Evolutionary conservation across 2,113 vertebrate species (phyloP).

Genomic region (Gadus macrocephalus): DNA sequence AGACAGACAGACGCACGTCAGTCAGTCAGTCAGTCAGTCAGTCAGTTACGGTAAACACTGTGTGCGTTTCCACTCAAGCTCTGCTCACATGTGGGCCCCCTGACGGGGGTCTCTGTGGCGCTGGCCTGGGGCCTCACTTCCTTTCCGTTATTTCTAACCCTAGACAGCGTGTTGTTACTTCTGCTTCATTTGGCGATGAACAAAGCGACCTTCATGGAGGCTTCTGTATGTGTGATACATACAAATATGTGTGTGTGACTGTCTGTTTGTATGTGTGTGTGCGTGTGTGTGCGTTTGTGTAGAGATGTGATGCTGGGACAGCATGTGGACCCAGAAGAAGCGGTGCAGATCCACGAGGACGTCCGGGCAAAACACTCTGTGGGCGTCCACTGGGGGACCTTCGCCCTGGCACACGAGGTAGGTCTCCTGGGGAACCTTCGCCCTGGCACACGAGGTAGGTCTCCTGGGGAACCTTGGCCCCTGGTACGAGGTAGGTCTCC

Average conservation of each 20-base stretch:
- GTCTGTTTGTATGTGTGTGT: too few species aligned
- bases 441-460: too few species aligned
- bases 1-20: too few species aligned
- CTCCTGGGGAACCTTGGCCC: too few species aligned
- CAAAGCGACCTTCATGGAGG: too few species aligned
- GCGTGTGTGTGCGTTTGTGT: background rate
- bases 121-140: constrained; percentile 28
- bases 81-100: too few species aligned
- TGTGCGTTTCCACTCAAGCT: background rate
- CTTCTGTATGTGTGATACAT: background rate
- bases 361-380: constrained; percentile 86
- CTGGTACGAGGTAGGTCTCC: too few species aligned
- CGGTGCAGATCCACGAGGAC: constrained; percentile 89
- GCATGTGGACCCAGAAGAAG: constrained; percentile 91
- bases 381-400: constrained; percentile 96
- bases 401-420: constrained; percentile 77
- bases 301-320: constrained; percentile 93
- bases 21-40: too few species aligned
- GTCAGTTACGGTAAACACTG: too few species aligned
- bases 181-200: background rate
- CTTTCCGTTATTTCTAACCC: constrained; percentile 35
- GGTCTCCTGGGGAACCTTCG: too few species aligned
- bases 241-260: background rate
- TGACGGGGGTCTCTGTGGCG: too few species aligned
- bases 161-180: background rate